Conservation (phyloP, 2,888 invertebrate genomes). For the Villa cingulata region DNA sequence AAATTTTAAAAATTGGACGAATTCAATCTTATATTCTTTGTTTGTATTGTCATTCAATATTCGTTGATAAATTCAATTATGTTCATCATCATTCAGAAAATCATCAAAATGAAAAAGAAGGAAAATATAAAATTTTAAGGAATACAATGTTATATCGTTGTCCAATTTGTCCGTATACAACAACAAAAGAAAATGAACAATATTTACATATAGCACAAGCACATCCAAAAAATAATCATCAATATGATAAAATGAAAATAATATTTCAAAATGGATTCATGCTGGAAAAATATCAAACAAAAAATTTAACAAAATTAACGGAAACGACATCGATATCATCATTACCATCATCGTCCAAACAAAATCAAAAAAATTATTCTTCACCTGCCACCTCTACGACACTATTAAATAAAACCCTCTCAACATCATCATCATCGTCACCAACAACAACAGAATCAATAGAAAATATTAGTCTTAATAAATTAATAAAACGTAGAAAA, state of each 20-base stretch:
- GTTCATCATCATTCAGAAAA: background rate
- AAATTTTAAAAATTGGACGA: background rate
- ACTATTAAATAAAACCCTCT: too few species aligned
- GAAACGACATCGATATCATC: too few species aligned
- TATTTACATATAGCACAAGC: background rate
- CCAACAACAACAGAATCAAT: background rate
- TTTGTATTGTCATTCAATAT: background rate
- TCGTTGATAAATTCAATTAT: background rate
- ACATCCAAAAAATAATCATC: background rate
- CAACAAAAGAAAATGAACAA: background rate
- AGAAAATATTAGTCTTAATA: too few species aligned
- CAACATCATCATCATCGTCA: too few species aligned
- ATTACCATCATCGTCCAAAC: too few species aligned
- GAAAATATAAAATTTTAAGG: background rate
- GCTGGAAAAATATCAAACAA: background rate
- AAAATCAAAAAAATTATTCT: too few species aligned
- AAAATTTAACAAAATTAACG: too few species aligned
- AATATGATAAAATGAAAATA: background rate
- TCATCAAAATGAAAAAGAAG: background rate
- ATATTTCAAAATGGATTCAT: conserved; percentile 1
- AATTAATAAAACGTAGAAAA: background rate
- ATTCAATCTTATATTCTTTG: background rate
- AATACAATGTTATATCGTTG: background rate
- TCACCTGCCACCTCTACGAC: too few species aligned
- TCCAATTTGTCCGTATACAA: background rate